Conservation (phyloP, 2,113 vertebrate genomes). For the Salvelinus alpinus region DNA sequence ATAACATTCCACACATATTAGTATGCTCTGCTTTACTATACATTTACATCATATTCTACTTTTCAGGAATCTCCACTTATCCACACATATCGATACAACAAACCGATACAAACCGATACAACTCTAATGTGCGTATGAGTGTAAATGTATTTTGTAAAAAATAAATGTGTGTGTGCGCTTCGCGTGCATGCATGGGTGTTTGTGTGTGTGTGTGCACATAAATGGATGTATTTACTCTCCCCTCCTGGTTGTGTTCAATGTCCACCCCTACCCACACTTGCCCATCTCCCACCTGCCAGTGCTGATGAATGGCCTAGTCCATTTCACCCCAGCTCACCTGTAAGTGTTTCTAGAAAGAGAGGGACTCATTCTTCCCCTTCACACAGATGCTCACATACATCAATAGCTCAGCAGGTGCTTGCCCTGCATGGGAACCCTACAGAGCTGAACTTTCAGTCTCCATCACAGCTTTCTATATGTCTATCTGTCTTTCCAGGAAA, state of each 20-base stretch:
- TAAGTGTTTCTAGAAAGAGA: slow-evolving; percentile 7
- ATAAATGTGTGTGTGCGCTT: background rate
- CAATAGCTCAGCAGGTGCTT: background rate
- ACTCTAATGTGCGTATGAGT: background rate
- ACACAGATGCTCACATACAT: slow-evolving; percentile 24
- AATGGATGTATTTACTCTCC: background rate
- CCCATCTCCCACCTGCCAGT: background rate
- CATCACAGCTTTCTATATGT: no score
- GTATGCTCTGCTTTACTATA: no score
- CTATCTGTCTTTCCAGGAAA: no score
- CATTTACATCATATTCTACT: no score
- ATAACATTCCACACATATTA: no score
- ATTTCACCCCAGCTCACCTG: background rate
- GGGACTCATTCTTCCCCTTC: slow-evolving; percentile 22
- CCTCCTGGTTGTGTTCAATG: background rate
- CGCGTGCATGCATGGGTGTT: background rate
- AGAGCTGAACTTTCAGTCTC: no score
- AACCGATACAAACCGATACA: background rate
- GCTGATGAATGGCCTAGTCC: background rate
- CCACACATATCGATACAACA: background rate
- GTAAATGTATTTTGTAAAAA: background rate
- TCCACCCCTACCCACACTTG: no score
- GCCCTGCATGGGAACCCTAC: no score
- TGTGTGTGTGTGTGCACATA: background rate
- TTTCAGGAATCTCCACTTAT: no score